Evolutionary conservation across 2,888 invertebrate genomes (phyloP).

Genomic region (Sussaba pulchella): DNA sequence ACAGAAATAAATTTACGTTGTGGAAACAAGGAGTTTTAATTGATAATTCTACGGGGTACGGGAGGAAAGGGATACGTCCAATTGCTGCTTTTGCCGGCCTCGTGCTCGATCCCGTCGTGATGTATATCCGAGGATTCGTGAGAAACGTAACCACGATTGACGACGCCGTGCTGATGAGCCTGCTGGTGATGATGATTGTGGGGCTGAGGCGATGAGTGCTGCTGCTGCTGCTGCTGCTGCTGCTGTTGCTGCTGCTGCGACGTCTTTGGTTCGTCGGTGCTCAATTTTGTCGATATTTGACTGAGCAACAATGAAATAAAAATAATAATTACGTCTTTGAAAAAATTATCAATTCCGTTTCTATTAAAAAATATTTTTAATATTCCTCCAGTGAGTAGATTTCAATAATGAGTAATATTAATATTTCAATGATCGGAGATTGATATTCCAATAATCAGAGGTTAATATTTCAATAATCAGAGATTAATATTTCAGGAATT

Average conservation of each 20-base stretch:
- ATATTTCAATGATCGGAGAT: too few relatives aligned
- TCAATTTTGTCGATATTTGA: slow-evolving; percentile 80
- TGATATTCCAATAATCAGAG: too few relatives aligned
- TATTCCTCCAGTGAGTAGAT: too few relatives aligned
- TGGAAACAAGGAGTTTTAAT: slow-evolving; percentile 53
- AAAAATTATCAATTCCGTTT: too few relatives aligned
- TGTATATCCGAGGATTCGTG: slow-evolving; percentile 77
- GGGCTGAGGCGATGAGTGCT: slow-evolving; percentile 30
- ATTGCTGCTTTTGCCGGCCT: slow-evolving; percentile 74
- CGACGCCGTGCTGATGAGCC: slow-evolving; percentile 77
- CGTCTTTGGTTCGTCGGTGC: slow-evolving; percentile 69
- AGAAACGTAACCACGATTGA: slow-evolving; percentile 79
- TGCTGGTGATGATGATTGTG: slow-evolving; percentile 48
- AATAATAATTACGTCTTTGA: neutral
- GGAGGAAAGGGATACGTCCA: slow-evolving; percentile 83
- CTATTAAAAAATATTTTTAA: too few relatives aligned
- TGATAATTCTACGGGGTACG: slow-evolving; percentile 75
- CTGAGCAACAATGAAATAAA: too few relatives aligned
- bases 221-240: slow-evolving; percentile 20
- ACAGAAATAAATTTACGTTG: too few relatives aligned
- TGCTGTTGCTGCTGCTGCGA: slow-evolving; percentile 50
- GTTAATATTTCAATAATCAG: too few relatives aligned
- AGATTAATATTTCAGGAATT: too few relatives aligned
- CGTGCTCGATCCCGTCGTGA: slow-evolving; percentile 74
- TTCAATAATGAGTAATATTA: too few relatives aligned